Evolutionary conservation across 2,888 invertebrate species (phyloP).

Genomic region (Noctua janthe): DNA sequence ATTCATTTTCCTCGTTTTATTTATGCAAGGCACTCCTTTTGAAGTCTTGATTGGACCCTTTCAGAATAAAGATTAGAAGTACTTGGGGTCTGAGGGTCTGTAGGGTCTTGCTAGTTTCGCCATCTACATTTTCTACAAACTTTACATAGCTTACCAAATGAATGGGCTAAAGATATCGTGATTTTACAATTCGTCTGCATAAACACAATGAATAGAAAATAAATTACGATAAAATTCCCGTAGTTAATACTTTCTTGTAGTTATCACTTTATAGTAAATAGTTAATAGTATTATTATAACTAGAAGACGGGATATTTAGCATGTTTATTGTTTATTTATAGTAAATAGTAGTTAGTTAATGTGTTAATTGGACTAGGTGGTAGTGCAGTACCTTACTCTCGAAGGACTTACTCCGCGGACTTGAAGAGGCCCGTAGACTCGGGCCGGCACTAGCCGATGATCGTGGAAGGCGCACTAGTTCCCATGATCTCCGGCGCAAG

Average conservation of each 20-base stretch:
- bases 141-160: conserved; percentile 29
- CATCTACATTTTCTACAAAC: conserved; percentile 7
- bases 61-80: conserved; percentile 33
- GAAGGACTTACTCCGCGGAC: too few species aligned
- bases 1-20: conserved; percentile 19
- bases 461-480: too few species aligned
- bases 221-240: conserved; percentile 5
- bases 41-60: conserved; percentile 13
- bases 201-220: not conserved
- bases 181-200: not conserved
- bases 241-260: conserved; percentile 11
- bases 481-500: too few species aligned
- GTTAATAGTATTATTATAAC: too few species aligned
- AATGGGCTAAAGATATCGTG: conserved; percentile 19
- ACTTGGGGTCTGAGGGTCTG: not conserved
- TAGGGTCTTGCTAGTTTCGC: conserved; percentile 6
- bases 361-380: not conserved
- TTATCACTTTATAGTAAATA: not conserved
- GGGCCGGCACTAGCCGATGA: too few species aligned
- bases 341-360: too few species aligned
- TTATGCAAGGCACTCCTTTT: conserved; percentile 21
- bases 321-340: too few species aligned
- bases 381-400: too few species aligned
- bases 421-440: too few species aligned
- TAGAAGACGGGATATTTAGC: too few species aligned